Evolutionary conservation across 2,888 invertebrate species (phyloP), one percentile per base, ranked within the genome.

Genomic region (Drosophila hamatofila): DNA sequence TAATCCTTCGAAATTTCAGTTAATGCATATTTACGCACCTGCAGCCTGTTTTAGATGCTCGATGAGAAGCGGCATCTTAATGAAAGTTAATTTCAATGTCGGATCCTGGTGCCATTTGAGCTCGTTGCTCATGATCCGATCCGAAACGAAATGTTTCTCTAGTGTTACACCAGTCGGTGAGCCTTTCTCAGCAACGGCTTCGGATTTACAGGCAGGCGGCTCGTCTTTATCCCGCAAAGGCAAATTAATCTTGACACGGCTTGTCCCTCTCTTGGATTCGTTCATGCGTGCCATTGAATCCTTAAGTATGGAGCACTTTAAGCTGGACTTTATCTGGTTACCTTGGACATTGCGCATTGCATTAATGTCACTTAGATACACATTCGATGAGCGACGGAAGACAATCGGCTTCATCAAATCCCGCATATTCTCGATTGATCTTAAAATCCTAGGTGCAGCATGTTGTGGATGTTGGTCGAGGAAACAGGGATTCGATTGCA

Each of bases 31-130:
- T 8, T 12, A 2, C 49, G 18, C 55, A 91, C 91, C 90, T 42
- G 90, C 81, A 39, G 89, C 80, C 21, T 83, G 81, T 56, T 92
- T 92, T 0, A 93, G 60, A 68, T 92, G 91, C 1, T 83, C 79
- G 3, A 92, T 69, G 39, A 93, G 88, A 30, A 71, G 51, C 2
- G 80, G 39, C 39, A 78, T 51, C 5, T 64, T 12, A 11, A 87
- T 51, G 2, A 63, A 63, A 4, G 18, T 0, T 4, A 83, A 23
- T 6, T 63, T 44, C n/a, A 70, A 60, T 5, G 54, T n/a, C 7
- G 48, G 39, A 37, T 81, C 61, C 2, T 58, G 4, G 1, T 37
- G n/a, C 7, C 71, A 48, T 23, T 42, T 66, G 1, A 88, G 49
- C 11, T 86, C 89, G 39, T 76, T 75, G 27, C 55, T 59, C 14